Conservation (phyloP, 2,797 vertebrate genomes). For the Smutsia temminckii region DNA sequence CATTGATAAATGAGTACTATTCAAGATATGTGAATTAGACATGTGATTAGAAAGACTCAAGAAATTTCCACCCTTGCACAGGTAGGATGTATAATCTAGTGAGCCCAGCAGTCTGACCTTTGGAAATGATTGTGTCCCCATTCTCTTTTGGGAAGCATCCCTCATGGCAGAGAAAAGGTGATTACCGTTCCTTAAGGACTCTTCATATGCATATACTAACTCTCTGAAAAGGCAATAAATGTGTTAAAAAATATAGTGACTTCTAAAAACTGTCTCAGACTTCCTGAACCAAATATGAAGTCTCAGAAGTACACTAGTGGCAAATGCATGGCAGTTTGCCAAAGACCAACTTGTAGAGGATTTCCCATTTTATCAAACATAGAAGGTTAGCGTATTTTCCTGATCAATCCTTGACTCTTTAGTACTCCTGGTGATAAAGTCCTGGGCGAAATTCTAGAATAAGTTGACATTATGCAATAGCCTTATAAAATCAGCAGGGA, state of each 20-base stretch:
- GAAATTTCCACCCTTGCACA: neutral
- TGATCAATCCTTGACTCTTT: constrained; percentile 37
- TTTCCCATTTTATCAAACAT: constrained; percentile 62
- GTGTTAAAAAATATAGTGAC: neutral
- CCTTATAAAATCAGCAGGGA: constrained; percentile 57
- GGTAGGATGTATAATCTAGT: neutral
- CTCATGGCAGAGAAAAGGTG: constrained; percentile 36
- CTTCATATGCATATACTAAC: constrained; percentile 41
- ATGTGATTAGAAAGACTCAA: neutral
- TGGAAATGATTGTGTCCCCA: neutral
- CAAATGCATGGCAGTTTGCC: constrained; percentile 66
- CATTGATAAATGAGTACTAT: neutral
- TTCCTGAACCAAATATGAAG: constrained; percentile 64
- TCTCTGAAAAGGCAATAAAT: constrained; percentile 68
- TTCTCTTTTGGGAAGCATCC: constrained; percentile 38
- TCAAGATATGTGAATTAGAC: neutral
- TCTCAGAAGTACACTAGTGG: constrained; percentile 49
- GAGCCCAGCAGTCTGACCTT: neutral
- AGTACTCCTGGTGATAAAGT: constrained; percentile 37
- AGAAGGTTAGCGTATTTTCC: constrained; percentile 71
- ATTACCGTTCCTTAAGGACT: constrained; percentile 60
- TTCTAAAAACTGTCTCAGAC: constrained; percentile 64
- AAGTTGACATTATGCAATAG: constrained; percentile 25
- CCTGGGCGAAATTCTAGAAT: constrained; percentile 47
- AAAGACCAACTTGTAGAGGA: constrained; percentile 67